phyloP scores from a whole-genome alignment of 2,113 vertebrate species.

The Calonectris borealis region DNA sequence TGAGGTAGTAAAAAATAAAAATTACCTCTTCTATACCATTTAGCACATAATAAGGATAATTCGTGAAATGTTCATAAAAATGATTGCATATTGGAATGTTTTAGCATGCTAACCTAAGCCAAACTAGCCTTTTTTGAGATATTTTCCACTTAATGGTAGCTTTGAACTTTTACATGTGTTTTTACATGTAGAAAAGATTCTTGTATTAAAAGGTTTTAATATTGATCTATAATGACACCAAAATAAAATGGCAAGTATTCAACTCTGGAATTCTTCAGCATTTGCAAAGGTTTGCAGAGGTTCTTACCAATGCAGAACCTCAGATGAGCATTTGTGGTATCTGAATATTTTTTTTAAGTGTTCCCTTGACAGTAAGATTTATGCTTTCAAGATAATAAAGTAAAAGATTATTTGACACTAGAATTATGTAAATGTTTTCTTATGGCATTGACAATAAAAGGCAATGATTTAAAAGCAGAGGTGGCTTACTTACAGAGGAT shows the following conservation, averaged over 20 bases:
- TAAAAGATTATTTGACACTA: background rate
- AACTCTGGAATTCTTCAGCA: background rate
- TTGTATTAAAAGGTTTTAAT: background rate
- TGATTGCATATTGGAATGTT: background rate
- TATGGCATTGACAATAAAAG: background rate
- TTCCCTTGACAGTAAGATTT: background rate
- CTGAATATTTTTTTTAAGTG: background rate
- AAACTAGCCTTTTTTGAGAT: background rate
- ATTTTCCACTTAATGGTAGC: background rate
- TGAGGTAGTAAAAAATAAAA: background rate
- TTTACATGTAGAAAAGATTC: background rate
- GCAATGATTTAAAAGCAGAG: background rate
- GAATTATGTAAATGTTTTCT: background rate
- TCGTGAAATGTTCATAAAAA: background rate
- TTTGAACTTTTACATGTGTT: rapidly evolving
- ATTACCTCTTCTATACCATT: background rate
- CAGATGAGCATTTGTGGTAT: background rate
- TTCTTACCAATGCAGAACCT: background rate
- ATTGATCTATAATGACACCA: background rate
- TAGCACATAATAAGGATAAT: background rate
- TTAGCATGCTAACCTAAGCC: background rate
- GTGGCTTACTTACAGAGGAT: background rate
- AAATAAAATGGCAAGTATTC: background rate
- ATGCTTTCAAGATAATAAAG: background rate
- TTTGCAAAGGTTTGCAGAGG: background rate